phyloP scores from a whole-genome alignment of 2,888 invertebrate species.

The Macrosoma leucophasiata region DNA sequence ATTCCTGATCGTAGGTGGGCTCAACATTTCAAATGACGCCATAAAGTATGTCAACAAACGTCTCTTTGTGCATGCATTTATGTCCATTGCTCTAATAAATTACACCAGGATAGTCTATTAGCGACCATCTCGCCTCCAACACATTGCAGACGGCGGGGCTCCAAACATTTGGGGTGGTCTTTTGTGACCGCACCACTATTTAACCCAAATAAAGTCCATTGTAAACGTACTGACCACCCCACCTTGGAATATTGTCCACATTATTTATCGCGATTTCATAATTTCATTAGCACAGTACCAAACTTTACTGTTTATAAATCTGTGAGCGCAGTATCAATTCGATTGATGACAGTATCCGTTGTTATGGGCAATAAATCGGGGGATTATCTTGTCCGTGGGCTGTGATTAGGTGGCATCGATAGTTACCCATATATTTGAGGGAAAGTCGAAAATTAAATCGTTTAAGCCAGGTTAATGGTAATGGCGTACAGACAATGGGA shows the following conservation, averaged over 20 bases:
- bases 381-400: constrained; percentile 69
- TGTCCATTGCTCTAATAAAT: constrained; percentile 42
- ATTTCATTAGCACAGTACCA: constrained; percentile 59
- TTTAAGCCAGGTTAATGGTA: constrained; percentile 64
- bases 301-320: constrained; percentile 65
- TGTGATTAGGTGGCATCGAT: constrained; percentile 64
- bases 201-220: constrained; percentile 51
- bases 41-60: no score
- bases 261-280: constrained; percentile 65
- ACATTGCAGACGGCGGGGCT: constrained; percentile 33
- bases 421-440: constrained; percentile 46
- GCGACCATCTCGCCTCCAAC: constrained; percentile 37
- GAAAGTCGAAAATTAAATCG: constrained; percentile 68
- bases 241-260: constrained; percentile 44
- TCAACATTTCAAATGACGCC: no score
- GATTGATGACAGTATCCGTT: constrained; percentile 57
- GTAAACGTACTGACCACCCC: constrained; percentile 52
- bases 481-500: constrained; percentile 51
- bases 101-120: constrained; percentile 20
- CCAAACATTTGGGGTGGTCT: constrained; percentile 61
- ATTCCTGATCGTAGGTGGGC: no score
- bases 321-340: constrained; percentile 49
- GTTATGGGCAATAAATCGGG: constrained; percentile 67
- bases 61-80: no score
- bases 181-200: constrained; percentile 46